Percentiles rank a stretch among this genome's conserved stretches.
phyloP scores from a whole-genome alignment of 2,797 vertebrate species.

The Pangasius krempfi region DNA sequence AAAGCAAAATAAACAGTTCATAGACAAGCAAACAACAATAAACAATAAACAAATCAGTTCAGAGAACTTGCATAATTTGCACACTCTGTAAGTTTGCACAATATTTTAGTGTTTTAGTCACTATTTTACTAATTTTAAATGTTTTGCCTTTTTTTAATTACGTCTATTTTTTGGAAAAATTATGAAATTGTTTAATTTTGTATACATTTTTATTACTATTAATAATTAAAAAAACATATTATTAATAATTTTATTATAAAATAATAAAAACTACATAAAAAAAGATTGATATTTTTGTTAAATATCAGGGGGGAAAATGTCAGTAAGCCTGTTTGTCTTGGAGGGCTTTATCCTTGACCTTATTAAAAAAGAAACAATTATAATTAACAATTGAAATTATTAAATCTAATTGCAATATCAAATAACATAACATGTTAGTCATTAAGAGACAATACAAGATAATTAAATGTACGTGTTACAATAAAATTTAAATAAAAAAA shows the following conservation, averaged over 20 bases:
- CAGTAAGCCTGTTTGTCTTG: too few species aligned
- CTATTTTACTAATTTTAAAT: background rate
- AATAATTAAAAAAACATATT: background rate
- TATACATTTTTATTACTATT: background rate
- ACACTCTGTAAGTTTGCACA: background rate
- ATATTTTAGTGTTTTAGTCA: background rate
- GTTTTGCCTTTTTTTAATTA: background rate
- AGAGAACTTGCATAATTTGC: background rate
- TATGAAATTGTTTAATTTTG: background rate
- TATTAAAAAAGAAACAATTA: background rate
- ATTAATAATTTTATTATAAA: too few species aligned
- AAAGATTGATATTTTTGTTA: background rate
- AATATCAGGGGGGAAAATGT: too few species aligned
- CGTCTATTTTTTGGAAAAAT: too few species aligned
- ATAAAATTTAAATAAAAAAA: background rate
- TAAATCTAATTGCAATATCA: background rate
- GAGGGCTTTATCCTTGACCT: background rate
- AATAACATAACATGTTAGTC: background rate
- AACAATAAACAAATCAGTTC: too few species aligned
- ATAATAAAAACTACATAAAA: background rate
- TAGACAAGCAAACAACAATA: too few species aligned
- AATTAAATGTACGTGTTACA: background rate
- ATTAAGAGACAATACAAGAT: background rate
- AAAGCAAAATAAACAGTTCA: background rate
- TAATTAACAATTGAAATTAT: background rate